Evolutionary conservation across 2,113 vertebrate species (phyloP).

Genomic region (Pomatorhinus ruficollis): DNA sequence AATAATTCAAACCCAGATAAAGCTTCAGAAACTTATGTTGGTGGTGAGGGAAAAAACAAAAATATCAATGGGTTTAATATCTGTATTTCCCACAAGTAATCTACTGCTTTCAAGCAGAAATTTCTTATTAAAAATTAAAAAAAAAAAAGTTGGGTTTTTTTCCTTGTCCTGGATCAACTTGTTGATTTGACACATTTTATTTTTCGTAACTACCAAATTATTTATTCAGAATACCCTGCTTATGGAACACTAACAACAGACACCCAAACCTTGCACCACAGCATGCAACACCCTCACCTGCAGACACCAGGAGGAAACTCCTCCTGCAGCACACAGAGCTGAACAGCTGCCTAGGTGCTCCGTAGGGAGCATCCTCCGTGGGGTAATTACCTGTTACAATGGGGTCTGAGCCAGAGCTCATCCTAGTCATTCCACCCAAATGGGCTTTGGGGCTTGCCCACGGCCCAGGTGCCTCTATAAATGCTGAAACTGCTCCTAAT

Average conservation of each 20-base stretch:
- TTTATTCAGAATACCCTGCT: not conserved
- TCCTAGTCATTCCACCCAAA: not conserved
- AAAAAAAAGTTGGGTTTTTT: too few relatives aligned
- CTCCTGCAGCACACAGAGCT: not conserved
- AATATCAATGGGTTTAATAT: not conserved
- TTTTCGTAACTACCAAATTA: not conserved
- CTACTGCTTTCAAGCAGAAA: not conserved
- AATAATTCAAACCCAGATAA: not conserved
- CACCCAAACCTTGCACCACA: not conserved
- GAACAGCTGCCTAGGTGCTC: slow-evolving; percentile 4
- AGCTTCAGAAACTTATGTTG: not conserved
- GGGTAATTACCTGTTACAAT: not conserved
- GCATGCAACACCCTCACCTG: not conserved
- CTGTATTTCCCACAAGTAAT: not conserved
- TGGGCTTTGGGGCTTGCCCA: not conserved
- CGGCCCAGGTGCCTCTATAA: slow-evolving; percentile 1
- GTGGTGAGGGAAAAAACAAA: not conserved
- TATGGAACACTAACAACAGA: not conserved
- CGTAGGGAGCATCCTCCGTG: not conserved
- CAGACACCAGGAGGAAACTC: not conserved
- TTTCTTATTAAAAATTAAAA: not conserved
- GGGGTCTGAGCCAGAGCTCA: not conserved
- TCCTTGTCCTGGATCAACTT: not conserved
- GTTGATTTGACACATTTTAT: not conserved
- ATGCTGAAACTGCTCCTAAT: not conserved